These are phyloP conservation scores for Disparrhopalites patrizii DNA, from an alignment of 2,888 invertebrate genomes.

Conservation along the genomic window DNA sequence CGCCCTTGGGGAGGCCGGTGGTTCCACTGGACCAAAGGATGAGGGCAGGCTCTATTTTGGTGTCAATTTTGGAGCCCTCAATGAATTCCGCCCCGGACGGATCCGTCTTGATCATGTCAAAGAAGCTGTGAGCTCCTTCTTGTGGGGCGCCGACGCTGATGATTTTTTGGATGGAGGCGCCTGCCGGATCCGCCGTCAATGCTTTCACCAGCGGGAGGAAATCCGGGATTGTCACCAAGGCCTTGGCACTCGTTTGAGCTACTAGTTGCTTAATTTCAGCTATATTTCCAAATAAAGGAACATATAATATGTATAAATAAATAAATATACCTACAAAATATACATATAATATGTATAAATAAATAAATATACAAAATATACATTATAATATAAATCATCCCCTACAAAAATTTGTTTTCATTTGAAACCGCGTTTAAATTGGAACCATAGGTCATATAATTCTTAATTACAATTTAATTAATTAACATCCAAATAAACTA, in stretches of 20 bases:
- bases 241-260: slow-evolving; percentile 31
- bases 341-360: background rate
- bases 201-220: slow-evolving; percentile 24
- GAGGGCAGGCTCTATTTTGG: slow-evolving; percentile 27
- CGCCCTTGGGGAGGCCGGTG: slow-evolving; percentile 71
- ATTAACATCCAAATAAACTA: no score
- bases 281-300: background rate
- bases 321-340: no score
- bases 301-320: background rate
- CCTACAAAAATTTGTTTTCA: no score
- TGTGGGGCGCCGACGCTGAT: slow-evolving; percentile 33
- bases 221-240: slow-evolving; percentile 33
- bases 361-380: background rate
- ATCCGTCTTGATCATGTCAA: slow-evolving; percentile 40
- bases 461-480: no score
- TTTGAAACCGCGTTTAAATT: no score
- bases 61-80: slow-evolving; percentile 33
- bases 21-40: slow-evolving; percentile 36
- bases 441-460: no score
- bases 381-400: background rate
- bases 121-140: slow-evolving; percentile 42
- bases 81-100: slow-evolving; percentile 33
- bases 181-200: slow-evolving; percentile 1
- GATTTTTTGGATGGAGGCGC: slow-evolving; percentile 21
- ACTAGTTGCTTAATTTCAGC: slow-evolving; percentile 35